Evolutionary conservation across 2,113 vertebrate species (phyloP).

Genomic region (Macquaria australasica): DNA sequence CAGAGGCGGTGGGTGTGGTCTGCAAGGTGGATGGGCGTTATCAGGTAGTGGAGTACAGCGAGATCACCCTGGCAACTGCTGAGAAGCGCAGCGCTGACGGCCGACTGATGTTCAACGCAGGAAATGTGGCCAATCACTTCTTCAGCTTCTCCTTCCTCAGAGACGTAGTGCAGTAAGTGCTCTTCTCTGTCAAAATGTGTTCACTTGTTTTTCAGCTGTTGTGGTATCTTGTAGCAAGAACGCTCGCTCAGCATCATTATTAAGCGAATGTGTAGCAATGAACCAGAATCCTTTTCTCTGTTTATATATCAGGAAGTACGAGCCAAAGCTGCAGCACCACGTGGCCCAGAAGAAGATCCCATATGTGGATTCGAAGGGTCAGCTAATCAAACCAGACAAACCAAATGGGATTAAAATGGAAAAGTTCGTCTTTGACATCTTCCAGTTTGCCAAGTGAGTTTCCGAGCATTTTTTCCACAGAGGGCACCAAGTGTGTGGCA

Average conservation of each 20-base stretch:
- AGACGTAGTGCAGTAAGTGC: constrained; percentile 90
- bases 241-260: background rate
- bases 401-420: constrained; percentile 99
- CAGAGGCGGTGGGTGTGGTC: constrained; percentile 95
- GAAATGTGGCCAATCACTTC: constrained; percentile 97
- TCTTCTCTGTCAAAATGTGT: background rate
- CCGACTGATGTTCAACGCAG: constrained; percentile 92
- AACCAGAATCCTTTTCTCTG: background rate
- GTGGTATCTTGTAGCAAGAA: background rate
- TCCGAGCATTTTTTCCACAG: constrained; percentile 27
- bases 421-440: constrained; percentile 99
- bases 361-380: constrained; percentile 87
- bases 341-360: constrained; percentile 98
- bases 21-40: constrained; percentile 93
- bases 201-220: background rate
- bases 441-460: constrained; percentile 97
- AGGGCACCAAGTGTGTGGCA: constrained; percentile 32
- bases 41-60: constrained; percentile 98
- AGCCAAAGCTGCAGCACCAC: constrained; percentile 94
- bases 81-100: constrained; percentile 90
- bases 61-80: constrained; percentile 93
- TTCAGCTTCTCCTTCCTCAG: constrained; percentile 92
- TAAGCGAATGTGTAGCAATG: background rate
- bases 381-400: constrained; percentile 91
- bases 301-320: constrained; percentile 85